These are phyloP conservation scores for Helarctos malayanus DNA, from an alignment of 2,797 vertebrate genomes.

Conservation along the genomic window DNA sequence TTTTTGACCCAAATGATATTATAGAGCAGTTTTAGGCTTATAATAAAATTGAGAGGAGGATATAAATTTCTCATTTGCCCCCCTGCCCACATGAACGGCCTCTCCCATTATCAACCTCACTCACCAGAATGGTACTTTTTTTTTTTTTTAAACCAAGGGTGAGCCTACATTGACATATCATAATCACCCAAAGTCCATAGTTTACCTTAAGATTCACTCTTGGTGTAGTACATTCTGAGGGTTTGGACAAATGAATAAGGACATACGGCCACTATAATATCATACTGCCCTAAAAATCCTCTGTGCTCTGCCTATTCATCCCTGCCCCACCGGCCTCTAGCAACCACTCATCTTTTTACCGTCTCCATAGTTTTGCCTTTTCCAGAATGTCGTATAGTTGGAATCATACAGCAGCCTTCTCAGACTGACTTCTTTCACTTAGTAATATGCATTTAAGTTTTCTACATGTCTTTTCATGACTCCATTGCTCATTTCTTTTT, in stretches of 20 bases:
- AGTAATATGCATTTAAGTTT: background rate
- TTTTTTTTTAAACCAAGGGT: background rate
- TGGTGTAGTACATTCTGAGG: background rate
- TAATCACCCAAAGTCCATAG: background rate
- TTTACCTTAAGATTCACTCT: background rate
- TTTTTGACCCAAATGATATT: slow-evolving; percentile 23
- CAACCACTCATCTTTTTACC: background rate
- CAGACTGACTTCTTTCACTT: background rate
- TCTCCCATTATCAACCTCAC: background rate
- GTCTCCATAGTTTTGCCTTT: background rate
- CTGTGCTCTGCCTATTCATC: background rate
- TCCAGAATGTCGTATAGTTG: background rate
- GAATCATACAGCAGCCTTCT: background rate
- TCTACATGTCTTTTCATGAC: background rate
- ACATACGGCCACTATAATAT: no score
- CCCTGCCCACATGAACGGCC: background rate
- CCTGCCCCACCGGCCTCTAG: background rate
- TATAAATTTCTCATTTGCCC: background rate
- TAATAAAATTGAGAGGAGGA: background rate
- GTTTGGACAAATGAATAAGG: background rate
- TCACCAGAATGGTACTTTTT: background rate
- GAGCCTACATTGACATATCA: background rate
- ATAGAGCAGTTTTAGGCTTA: background rate
- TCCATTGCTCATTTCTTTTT: background rate
- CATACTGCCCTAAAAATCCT: background rate